phyloP scores from a whole-genome alignment of 1,140 invertebrate species.

The Sarcophaga peregrina region DNA sequence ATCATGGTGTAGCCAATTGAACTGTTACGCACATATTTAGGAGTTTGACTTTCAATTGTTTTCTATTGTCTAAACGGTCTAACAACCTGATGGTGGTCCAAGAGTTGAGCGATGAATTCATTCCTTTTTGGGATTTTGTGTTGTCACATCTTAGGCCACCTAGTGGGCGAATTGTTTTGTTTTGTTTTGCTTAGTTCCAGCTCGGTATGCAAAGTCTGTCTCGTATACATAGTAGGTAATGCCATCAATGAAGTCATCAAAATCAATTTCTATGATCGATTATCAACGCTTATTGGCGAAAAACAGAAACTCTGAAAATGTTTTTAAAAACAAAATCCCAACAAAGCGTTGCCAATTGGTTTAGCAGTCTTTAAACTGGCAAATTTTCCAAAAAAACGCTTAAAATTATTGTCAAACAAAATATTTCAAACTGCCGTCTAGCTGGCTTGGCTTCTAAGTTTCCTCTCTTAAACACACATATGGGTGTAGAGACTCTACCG shows the following conservation, averaged over 20 bases:
- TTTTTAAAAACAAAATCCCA: conserved; percentile 33
- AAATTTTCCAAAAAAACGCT: not conserved
- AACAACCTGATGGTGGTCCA: not conserved
- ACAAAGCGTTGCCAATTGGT: conserved; percentile 57
- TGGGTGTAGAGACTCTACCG: not conserved
- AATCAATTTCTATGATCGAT: conserved; percentile 64
- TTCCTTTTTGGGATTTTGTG: not conserved
- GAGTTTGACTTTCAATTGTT: not conserved
- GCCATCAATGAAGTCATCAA: conserved; percentile 56
- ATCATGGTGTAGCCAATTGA: conserved; percentile 63
- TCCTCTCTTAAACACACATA: not conserved
- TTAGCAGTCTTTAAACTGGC: conserved; percentile 54
- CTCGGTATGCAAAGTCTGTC: not conserved
- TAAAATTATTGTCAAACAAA: not conserved
- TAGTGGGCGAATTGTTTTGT: conserved; percentile 46
- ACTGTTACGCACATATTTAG: conserved; percentile 57
- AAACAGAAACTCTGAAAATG: not conserved
- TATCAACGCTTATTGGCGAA: conserved; percentile 59
- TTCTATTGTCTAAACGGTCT: not conserved
- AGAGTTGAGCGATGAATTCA: not conserved
- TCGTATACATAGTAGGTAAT: not conserved
- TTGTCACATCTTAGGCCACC: conserved; percentile 20
- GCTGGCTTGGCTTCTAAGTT: not conserved
- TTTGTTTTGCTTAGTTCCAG: not conserved
- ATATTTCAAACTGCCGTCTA: not conserved